Evolutionary conservation across 1,140 invertebrate genomes (phyloP).

Genomic region (Achroia grisella): DNA sequence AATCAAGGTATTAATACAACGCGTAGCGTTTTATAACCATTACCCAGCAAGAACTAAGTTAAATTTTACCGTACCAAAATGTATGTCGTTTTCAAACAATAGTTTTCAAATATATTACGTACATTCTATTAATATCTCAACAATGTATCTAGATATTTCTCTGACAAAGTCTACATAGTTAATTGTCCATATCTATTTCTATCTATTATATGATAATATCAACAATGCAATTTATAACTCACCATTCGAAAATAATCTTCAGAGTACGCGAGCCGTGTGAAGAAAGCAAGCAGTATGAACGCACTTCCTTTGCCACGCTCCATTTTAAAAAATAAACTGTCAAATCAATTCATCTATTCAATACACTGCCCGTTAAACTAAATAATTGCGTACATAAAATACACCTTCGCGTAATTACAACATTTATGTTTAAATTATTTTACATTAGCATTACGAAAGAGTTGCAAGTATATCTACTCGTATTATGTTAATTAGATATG

Average conservation of each 20-base stretch:
- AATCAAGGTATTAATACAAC: too few species aligned
- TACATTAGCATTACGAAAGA: slow-evolving; percentile 8
- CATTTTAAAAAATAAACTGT: slow-evolving; percentile 38
- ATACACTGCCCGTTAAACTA: slow-evolving; percentile 1
- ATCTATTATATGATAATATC: too few species aligned
- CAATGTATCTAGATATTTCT: too few species aligned
- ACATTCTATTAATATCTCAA: too few species aligned
- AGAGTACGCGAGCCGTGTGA: slow-evolving; percentile 42
- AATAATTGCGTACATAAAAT: slow-evolving; percentile 5
- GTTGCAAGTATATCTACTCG: background rate
- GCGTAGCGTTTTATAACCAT: too few species aligned
- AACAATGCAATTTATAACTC: slow-evolving; percentile 16
- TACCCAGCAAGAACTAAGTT: too few species aligned
- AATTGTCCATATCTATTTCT: too few species aligned
- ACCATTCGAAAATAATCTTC: slow-evolving; percentile 58
- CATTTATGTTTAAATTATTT: slow-evolving; percentile 11
- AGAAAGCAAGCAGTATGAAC: slow-evolving; percentile 52
- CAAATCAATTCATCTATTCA: slow-evolving; percentile 9
- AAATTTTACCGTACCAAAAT: too few species aligned
- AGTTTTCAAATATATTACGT: too few species aligned
- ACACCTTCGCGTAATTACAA: slow-evolving; percentile 5
- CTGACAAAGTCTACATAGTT: too few species aligned
- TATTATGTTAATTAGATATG: too few species aligned
- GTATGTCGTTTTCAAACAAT: too few species aligned
- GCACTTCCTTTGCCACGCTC: slow-evolving; percentile 15